phyloP scores from a whole-genome alignment of 1,140 invertebrate species.

The Brachionus paranguensis region DNA sequence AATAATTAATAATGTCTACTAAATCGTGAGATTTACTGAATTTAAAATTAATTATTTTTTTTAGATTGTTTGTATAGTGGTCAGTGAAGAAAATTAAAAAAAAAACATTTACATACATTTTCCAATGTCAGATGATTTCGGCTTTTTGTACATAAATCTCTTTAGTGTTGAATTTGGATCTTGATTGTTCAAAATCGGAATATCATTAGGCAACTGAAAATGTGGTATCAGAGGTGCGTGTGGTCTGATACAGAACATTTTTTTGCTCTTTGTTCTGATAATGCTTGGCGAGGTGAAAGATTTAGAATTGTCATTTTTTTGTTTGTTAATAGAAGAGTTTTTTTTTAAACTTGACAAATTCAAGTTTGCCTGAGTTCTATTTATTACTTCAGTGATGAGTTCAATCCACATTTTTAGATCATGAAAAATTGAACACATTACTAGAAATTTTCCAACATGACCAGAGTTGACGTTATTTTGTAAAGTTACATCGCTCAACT shows the following conservation, averaged over 20 bases:
- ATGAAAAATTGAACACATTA: slow-evolving; percentile 14
- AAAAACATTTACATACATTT: slow-evolving; percentile 13
- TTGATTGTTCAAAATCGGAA: background rate
- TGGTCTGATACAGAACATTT: slow-evolving; percentile 12
- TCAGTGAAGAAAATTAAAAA: background rate
- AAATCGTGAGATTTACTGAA: too few species aligned
- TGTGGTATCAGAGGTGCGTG: slow-evolving; percentile 30
- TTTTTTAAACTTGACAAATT: background rate
- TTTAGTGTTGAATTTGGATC: background rate
- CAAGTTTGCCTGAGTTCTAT: background rate
- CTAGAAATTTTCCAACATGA: background rate
- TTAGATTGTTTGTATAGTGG: background rate
- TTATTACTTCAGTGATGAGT: background rate
- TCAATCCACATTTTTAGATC: slow-evolving; percentile 35
- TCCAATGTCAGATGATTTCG: slow-evolving; percentile 28
- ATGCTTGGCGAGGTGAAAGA: background rate
- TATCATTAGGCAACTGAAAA: slow-evolving; percentile 28
- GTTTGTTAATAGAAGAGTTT: background rate
- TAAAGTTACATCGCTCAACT: background rate
- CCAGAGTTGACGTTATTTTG: background rate
- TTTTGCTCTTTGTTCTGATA: background rate
- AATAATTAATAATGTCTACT: too few species aligned
- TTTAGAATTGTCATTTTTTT: background rate
- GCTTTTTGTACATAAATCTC: slow-evolving; percentile 37
- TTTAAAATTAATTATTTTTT: too few species aligned